These are phyloP conservation scores for Ligdia adustata DNA, from an alignment of 2,888 invertebrate genomes.

Conservation along the genomic window DNA sequence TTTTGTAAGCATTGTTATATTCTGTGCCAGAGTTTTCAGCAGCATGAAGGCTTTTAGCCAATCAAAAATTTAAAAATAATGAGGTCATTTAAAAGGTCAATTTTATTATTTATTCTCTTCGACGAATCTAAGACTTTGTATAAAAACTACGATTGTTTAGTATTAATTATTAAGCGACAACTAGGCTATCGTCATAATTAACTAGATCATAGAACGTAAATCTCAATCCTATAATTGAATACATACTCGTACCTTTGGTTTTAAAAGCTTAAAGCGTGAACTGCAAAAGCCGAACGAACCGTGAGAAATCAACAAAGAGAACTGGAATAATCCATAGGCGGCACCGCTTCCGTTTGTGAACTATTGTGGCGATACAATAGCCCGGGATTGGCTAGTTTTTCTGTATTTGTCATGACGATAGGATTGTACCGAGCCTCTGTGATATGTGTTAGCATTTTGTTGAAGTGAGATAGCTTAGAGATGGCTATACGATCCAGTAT, in stretches of 20 bases:
- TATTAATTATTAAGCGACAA: no score
- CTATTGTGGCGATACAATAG: conserved; percentile 1
- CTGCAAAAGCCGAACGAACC: conserved; percentile 5
- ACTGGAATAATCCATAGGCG: conserved; percentile 8
- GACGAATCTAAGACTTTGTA: no score
- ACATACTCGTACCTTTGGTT: background rate
- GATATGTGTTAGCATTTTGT: background rate
- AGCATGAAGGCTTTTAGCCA: no score
- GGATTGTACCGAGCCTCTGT: background rate
- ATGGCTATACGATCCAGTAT: no score
- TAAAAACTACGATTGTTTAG: no score
- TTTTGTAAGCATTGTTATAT: no score
- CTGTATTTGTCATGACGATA: background rate
- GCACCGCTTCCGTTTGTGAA: background rate
- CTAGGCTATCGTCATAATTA: no score
- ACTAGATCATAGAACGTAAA: no score
- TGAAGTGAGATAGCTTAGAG: background rate
- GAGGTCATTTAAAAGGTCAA: no score
- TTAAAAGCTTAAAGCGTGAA: background rate
- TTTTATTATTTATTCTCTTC: no score
- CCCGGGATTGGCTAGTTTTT: conserved; percentile 7
- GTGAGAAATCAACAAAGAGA: background rate
- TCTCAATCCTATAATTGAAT: background rate
- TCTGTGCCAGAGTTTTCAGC: no score
- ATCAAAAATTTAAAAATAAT: no score